A percentile compares a stretch with the other conserved stretches of the same genome.
phyloP scores from a whole-genome alignment of 2,888 invertebrate genomes.

The Melanostoma mellinum region DNA sequence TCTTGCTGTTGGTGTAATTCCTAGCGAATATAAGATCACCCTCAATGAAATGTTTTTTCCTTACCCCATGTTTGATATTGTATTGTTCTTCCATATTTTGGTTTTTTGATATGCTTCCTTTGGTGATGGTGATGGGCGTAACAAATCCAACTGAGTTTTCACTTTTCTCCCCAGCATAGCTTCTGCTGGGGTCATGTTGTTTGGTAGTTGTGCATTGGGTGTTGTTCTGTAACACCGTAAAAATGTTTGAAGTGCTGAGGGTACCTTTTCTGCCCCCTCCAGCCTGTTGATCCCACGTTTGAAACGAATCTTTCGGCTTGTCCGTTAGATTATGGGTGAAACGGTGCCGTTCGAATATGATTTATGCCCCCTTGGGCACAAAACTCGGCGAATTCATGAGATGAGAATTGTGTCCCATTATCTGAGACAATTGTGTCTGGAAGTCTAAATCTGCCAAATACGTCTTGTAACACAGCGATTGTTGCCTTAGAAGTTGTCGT shows the following conservation, averaged over 20 bases:
- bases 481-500: slow-evolving; percentile 25
- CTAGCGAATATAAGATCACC: slow-evolving; percentile 13
- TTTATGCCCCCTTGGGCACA: slow-evolving; percentile 53
- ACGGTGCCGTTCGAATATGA: slow-evolving; percentile 69
- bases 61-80: slow-evolving; percentile 14
- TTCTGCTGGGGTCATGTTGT: slow-evolving; percentile 40
- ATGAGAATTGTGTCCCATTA: slow-evolving; percentile 68
- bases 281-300: slow-evolving; percentile 54
- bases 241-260: slow-evolving; percentile 19
- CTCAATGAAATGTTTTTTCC: slow-evolving; percentile 10
- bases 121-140: neutral
- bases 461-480: slow-evolving; percentile 30
- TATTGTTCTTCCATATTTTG: slow-evolving; percentile 15
- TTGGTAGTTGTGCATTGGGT: slow-evolving; percentile 30
- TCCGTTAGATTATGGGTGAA: slow-evolving; percentile 72
- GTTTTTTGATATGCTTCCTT: neutral
- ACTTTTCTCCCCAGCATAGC: slow-evolving; percentile 27
- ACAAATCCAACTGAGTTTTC: slow-evolving; percentile 18
- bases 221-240: slow-evolving; percentile 34
- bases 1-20: neutral
- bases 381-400: slow-evolving; percentile 59
- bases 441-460: slow-evolving; percentile 47
- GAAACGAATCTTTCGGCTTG: slow-evolving; percentile 74
- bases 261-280: slow-evolving; percentile 13
- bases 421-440: slow-evolving; percentile 66